Conservation (phyloP, 2,113 vertebrate genomes). For the Diadophis punctatus region DNA sequence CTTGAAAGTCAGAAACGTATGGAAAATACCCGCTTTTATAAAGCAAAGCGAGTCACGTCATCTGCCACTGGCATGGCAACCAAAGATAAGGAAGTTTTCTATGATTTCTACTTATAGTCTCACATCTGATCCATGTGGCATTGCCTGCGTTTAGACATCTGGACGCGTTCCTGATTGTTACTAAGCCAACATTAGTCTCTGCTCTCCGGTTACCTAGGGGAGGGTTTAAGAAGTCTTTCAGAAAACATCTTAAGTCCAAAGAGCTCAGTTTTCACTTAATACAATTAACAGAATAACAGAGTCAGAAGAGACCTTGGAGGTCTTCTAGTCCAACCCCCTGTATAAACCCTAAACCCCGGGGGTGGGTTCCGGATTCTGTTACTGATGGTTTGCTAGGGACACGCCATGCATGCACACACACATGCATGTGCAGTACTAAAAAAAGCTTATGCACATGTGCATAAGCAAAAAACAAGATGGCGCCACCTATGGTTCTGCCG, state of each 20-base stretch:
- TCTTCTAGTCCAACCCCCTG: neutral
- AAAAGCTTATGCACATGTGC: too few species aligned
- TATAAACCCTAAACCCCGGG: neutral
- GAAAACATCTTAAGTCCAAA: neutral
- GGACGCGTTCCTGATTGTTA: constrained; percentile 41
- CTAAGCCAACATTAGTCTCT: neutral
- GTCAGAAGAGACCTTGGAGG: neutral
- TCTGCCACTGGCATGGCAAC: constrained; percentile 64
- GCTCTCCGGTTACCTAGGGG: neutral
- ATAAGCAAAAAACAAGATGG: too few species aligned
- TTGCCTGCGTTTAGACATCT: constrained; percentile 39
- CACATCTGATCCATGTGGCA: constrained; percentile 48
- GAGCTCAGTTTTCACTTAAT: neutral
- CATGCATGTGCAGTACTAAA: too few species aligned
- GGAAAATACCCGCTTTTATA: constrained; percentile 55
- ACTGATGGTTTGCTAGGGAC: too few species aligned
- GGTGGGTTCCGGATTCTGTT: too few species aligned
- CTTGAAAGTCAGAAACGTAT: constrained; percentile 38
- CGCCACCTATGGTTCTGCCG: too few species aligned
- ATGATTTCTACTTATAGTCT: constrained; percentile 37
- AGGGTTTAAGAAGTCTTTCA: constrained; percentile 14
- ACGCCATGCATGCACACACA: too few species aligned
- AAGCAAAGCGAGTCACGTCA: constrained; percentile 55
- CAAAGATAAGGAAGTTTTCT: constrained; percentile 61
- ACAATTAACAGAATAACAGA: neutral